phyloP scores from a whole-genome alignment of 1,140 invertebrate species.

The Dendroctonus ponderosae region DNA sequence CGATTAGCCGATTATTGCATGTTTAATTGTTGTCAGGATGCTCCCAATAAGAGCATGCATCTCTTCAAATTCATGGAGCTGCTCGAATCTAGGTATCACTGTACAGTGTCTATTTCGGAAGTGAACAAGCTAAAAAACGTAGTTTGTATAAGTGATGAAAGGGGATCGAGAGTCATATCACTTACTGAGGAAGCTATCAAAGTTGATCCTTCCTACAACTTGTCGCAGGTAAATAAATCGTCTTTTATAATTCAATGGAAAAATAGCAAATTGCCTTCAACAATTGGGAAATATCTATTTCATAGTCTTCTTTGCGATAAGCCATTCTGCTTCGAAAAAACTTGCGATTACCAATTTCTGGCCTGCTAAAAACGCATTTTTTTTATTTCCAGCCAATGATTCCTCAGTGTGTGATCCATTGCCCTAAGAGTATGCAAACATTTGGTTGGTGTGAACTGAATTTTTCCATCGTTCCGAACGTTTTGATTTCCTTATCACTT shows the following conservation, averaged over 20 bases:
- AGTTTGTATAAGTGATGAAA: constrained; percentile 69
- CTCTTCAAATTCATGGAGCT: constrained; percentile 84
- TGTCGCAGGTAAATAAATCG: constrained; percentile 31
- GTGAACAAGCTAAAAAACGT: constrained; percentile 78
- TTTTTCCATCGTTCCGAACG: constrained; percentile 67
- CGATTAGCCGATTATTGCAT: neutral
- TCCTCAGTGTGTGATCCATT: constrained; percentile 65
- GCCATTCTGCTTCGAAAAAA: no score
- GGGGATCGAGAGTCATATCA: constrained; percentile 68
- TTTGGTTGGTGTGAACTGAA: constrained; percentile 72
- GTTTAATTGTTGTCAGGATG: constrained; percentile 55
- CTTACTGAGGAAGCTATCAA: constrained; percentile 56
- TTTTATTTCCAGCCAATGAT: constrained; percentile 57
- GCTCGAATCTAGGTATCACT: constrained; percentile 78
- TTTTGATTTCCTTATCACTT: constrained; percentile 63
- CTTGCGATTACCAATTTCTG: no score
- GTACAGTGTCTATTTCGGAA: constrained; percentile 75
- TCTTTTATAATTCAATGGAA: neutral
- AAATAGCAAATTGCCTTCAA: neutral
- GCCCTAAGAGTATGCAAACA: constrained; percentile 50
- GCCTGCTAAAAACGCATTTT: constrained; percentile 33
- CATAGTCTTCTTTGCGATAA: no score
- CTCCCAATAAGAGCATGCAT: constrained; percentile 73
- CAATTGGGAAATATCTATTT: no score
- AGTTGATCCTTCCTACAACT: constrained; percentile 57